Percentiles rank a stretch among this genome's conserved stretches.
phyloP scores from a whole-genome alignment of 1,140 invertebrate species.

The Patella vulgata region DNA sequence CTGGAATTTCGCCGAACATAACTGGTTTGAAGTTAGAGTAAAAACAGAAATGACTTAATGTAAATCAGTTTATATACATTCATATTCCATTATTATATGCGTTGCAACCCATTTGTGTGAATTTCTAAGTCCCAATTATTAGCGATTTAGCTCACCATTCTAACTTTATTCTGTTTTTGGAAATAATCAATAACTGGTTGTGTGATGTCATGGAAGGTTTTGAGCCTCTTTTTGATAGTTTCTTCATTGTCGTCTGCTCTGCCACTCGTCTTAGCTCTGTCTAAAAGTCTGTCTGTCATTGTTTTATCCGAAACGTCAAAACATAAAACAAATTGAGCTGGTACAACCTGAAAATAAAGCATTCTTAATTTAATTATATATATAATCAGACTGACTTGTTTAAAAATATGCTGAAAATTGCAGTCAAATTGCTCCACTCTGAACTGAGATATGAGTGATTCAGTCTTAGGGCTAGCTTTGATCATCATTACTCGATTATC shows the following conservation, averaged over 20 bases:
- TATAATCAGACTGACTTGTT: neutral
- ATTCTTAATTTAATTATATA: neutral
- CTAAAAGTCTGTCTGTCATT: conserved; percentile 84
- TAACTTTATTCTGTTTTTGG: conserved; percentile 78
- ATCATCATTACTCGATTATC: neutral
- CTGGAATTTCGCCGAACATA: too few relatives aligned
- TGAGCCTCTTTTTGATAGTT: conserved; percentile 92
- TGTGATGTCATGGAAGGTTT: conserved; percentile 92
- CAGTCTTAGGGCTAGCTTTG: too few relatives aligned
- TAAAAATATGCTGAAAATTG: too few relatives aligned
- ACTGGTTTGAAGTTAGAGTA: too few relatives aligned
- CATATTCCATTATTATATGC: too few relatives aligned
- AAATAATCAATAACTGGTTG: conserved; percentile 91
- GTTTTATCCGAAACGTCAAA: conserved; percentile 87
- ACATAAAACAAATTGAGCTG: conserved; percentile 81
- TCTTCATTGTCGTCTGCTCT: conserved; percentile 98
- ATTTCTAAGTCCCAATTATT: neutral
- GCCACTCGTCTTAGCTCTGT: conserved; percentile 88
- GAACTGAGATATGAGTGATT: too few relatives aligned
- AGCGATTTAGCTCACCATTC: conserved; percentile 54
- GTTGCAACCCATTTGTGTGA: too few relatives aligned
- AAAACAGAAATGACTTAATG: too few relatives aligned
- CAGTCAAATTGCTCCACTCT: too few relatives aligned
- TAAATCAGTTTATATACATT: too few relatives aligned
- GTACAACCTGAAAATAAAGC: conserved; percentile 73